phyloP scores from a whole-genome alignment of 2,888 invertebrate species.

The Drosophila algonquin region DNA sequence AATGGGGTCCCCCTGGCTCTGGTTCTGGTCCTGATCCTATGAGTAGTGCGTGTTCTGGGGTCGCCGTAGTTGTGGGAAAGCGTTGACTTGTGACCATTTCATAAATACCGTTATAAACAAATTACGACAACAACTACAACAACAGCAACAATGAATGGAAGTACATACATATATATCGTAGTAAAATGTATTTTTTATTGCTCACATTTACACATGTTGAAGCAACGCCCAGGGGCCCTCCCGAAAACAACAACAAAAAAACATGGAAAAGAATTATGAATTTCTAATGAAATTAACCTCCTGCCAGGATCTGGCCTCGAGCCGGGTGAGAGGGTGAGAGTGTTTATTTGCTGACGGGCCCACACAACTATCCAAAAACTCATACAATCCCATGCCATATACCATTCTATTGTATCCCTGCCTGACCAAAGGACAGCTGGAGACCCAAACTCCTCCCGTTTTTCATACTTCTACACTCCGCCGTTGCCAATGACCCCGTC shows the following conservation, averaged over 20 bases:
- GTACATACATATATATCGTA: constrained; percentile 34
- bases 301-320: constrained; percentile 24
- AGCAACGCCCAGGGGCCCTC: constrained; percentile 51
- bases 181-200: constrained; percentile 71
- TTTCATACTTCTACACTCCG: constrained; percentile 3
- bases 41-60: constrained; percentile 56
- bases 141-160: constrained; percentile 24
- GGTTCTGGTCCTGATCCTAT: neutral
- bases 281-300: constrained; percentile 83
- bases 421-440: constrained; percentile 41
- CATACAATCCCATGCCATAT: neutral
- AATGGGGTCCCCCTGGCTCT: constrained; percentile 4
- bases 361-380: constrained; percentile 46
- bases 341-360: constrained; percentile 74
- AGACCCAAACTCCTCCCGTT: constrained; percentile 7
- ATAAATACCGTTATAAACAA: constrained; percentile 80
- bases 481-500: constrained; percentile 62
- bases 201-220: constrained; percentile 74
- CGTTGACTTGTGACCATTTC: constrained; percentile 83
- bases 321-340: constrained; percentile 30
- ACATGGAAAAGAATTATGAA: constrained; percentile 74
- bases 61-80: constrained; percentile 49
- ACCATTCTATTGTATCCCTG: no score
- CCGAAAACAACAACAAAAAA: constrained; percentile 2
- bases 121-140: constrained; percentile 61